Evolutionary conservation across 2,797 vertebrate genomes (phyloP), one percentile per base, ranked within the genome.

Genomic region (Eulemur albifrons): DNA sequence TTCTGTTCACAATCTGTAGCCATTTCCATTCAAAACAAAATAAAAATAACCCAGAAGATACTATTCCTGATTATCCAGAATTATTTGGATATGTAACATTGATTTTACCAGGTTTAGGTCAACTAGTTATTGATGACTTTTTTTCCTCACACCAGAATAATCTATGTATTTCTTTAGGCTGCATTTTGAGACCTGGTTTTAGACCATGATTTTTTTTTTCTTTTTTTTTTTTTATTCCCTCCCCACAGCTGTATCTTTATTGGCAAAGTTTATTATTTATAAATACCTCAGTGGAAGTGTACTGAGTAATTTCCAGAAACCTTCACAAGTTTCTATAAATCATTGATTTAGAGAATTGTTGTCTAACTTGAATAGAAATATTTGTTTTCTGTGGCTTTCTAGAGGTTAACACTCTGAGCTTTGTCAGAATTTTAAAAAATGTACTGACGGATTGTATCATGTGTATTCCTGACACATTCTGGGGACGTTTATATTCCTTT

Each of bases 11-110:
- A 94, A 61, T 93, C 79, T 92, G 6, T 77, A 89, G 65, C 83
- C 81, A 48, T 97, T 93, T 89, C 70, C 57, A 93, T 89, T 93
- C 70, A 72, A 89, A 94, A 91, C 69, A 90, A 72, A 96, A 76
- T 72, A 83, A 69, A 95, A 97, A 77, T 50, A 96, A 96, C 59
- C 35, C 38, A 4, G 84, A 92, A 86, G 61, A 90, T 77, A 48
- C 72, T 86, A 30, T 57, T 80, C 57, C 63, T 90, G 61, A 83
- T 88, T 90, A 81, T 94, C 40, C 32, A 52, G 65, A 75, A 88
- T 88, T 61, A 95, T 88, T 93, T 92, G 81, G 20, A 2, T 96
- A 13, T 76, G 5, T 83, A 52, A 63, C 35, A 79, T 69, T 96
- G 73, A 86, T 92, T 96, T 93, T 85, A 75, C 59, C 32, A 89